These are phyloP conservation scores for Caretta caretta DNA, from an alignment of 2,113 vertebrate species.

Conservation along the genomic window DNA sequence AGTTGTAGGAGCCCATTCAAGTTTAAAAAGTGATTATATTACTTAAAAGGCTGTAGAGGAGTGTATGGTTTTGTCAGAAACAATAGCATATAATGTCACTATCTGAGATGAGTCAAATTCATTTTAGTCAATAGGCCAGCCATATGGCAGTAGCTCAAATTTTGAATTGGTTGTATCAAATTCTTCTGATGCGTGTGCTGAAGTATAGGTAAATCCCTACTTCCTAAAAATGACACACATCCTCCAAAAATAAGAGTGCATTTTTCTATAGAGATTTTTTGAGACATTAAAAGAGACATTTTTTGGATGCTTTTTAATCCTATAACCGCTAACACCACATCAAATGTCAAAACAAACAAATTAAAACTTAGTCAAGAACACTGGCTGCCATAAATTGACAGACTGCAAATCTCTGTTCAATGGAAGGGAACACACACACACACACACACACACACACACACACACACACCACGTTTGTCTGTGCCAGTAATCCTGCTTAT, in stretches of 20 bases:
- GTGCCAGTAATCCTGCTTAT: slow-evolving; percentile 37
- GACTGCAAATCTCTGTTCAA: slow-evolving; percentile 64
- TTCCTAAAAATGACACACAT: background rate
- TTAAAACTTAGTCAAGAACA: slow-evolving; percentile 54
- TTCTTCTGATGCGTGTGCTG: background rate
- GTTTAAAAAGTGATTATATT: background rate
- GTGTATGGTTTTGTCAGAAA: background rate
- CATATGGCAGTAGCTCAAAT: background rate
- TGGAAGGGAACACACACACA: background rate
- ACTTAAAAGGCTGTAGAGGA: background rate
- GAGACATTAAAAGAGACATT: background rate
- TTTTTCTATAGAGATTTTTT: background rate
- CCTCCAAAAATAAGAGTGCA: background rate
- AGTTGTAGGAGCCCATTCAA: background rate
- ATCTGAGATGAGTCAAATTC: background rate
- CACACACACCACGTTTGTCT: slow-evolving; percentile 17
- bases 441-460: background rate
- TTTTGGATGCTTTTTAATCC: slow-evolving; percentile 54
- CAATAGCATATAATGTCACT: fast-evolving
- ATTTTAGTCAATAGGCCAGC: background rate
- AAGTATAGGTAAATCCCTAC: fast-evolving
- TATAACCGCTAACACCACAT: slow-evolving; percentile 44
- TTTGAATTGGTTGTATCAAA: background rate
- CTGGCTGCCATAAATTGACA: slow-evolving; percentile 37
- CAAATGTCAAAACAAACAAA: slow-evolving; percentile 68